Evolutionary conservation across 2,113 vertebrate genomes (phyloP), one percentile per base, ranked within the genome.

Genomic region (Trichechus manatus): DNA sequence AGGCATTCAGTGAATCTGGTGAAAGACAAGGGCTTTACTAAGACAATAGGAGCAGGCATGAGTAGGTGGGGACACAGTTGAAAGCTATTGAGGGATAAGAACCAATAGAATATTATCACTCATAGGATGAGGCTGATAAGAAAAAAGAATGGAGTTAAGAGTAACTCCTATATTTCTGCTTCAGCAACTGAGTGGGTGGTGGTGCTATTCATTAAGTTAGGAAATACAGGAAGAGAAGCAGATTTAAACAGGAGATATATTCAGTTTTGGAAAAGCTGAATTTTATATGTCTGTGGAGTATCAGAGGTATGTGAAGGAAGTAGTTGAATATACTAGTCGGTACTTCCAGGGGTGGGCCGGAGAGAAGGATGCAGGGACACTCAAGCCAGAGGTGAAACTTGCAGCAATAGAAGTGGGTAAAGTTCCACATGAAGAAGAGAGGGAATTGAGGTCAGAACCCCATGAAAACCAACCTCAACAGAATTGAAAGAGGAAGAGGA

Each of bases 401-500:
- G 39, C 15, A 63, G 27, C 66, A 56, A 27, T 15, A 66, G 70
- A 80, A 90, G 61, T 80, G 17, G 9, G 15, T 82, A 59, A 93
- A 93, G 87, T 83, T 86, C 33, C 63, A 92, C 14, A 84, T 66
- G 77, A 36, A 81, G 15, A 92, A 80, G 39, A 79, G 74, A 78
- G 25, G 47, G 29, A 74, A 50, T 44, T 27, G 20, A 80, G 31
- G 22, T 66, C 82, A 92, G 53, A 84, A 64, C 88, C 17, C n/a
- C 50, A 84, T 61, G 53, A 75, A 87, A 13, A 80, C 1, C 25
- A 92, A 56, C 39, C 64, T 87, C 59, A 93, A 90, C 77, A 63
- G 22, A 75, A 70, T 3, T 27, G 14, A 11, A 85, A 94, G 44
- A 83, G 33, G 31, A 31, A 84, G 47, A 91, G 44, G 27, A 87